A percentile compares a stretch with the other conserved stretches of the same genome.
These are phyloP conservation scores for Trissolcus japonicus DNA, from an alignment of 2,888 invertebrate genomes.

Conservation along the genomic window DNA sequence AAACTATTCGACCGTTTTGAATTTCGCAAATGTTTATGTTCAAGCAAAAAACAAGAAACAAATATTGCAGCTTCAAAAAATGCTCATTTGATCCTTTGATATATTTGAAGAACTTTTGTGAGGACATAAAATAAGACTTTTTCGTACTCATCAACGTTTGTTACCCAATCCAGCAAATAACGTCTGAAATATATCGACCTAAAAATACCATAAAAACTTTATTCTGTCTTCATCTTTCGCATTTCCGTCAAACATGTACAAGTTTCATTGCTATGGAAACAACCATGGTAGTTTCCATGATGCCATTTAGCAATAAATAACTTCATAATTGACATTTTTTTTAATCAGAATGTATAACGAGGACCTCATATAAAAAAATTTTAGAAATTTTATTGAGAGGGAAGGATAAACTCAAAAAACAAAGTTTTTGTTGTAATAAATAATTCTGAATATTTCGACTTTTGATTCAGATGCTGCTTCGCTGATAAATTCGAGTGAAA, in stretches of 20 bases:
- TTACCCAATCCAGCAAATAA: slow-evolving; percentile 42
- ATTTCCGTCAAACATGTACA: slow-evolving; percentile 21
- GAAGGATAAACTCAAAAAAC: too few species aligned
- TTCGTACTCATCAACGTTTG: slow-evolving; percentile 39
- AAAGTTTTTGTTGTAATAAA: too few species aligned
- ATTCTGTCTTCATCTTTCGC: slow-evolving; percentile 43
- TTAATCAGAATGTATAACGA: slow-evolving; percentile 15
- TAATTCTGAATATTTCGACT: too few species aligned
- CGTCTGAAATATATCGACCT: slow-evolving; percentile 44
- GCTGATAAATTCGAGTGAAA: too few species aligned
- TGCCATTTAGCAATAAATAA: slow-evolving; percentile 28
- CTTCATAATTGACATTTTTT: slow-evolving; percentile 39
- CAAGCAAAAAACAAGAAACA: neutral
- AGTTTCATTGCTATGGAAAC: too few species aligned
- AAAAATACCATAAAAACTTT: slow-evolving; percentile 44
- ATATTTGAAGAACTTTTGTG: slow-evolving; percentile 19
- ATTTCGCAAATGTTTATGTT: slow-evolving; percentile 8
- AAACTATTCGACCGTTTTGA: too few species aligned
- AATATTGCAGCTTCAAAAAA: slow-evolving; percentile 8
- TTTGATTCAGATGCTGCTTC: too few species aligned
- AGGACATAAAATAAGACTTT: slow-evolving; percentile 42
- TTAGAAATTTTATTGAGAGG: slow-evolving; percentile 5
- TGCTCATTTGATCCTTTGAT: slow-evolving; percentile 33
- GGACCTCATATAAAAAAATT: slow-evolving; percentile 5
- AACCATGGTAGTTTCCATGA: slow-evolving; percentile 19